Conservation (phyloP, 2,113 vertebrate species). For the Xiphias gladius region DNA sequence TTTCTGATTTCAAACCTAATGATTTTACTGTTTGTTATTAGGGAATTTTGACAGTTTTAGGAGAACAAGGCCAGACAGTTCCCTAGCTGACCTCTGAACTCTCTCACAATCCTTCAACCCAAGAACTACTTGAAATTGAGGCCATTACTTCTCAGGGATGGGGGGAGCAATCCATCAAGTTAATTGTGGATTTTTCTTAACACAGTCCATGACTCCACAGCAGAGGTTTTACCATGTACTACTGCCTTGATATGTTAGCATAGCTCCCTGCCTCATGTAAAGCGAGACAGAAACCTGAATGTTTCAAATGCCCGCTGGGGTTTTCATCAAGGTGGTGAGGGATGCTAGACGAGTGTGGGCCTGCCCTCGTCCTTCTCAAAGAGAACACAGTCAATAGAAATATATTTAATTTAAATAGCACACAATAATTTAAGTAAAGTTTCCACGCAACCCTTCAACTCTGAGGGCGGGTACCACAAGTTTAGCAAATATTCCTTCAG, state of each 20-base stretch:
- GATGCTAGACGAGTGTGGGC: constrained; percentile 74
- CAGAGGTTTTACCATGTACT: constrained; percentile 4
- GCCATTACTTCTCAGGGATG: constrained; percentile 26
- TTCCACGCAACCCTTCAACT: constrained; percentile 36
- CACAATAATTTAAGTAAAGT: constrained; percentile 23
- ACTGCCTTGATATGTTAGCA: constrained; percentile 50
- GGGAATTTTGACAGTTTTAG: constrained; percentile 17
- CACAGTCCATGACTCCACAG: constrained; percentile 25
- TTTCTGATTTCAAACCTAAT: constrained; percentile 38
- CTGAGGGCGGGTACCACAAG: neutral
- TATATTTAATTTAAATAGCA: constrained; percentile 45
- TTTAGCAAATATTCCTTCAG: neutral
- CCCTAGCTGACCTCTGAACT: constrained; percentile 55
- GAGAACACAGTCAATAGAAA: constrained; percentile 36
- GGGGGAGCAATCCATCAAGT: constrained; percentile 31
- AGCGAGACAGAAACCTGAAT: constrained; percentile 44
- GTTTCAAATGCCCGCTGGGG: constrained; percentile 56
- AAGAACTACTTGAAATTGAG: constrained; percentile 49
- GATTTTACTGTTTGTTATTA: constrained; percentile 31
- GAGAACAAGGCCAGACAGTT: constrained; percentile 30
- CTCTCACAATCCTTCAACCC: constrained; percentile 61
- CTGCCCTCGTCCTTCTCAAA: constrained; percentile 63
- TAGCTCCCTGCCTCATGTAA: constrained; percentile 32
- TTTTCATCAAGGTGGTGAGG: constrained; percentile 56
- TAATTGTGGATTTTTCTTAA: constrained; percentile 47